phyloP scores from a whole-genome alignment of 2,797 vertebrate genomes.

The Schizothorax lantsangensis region DNA sequence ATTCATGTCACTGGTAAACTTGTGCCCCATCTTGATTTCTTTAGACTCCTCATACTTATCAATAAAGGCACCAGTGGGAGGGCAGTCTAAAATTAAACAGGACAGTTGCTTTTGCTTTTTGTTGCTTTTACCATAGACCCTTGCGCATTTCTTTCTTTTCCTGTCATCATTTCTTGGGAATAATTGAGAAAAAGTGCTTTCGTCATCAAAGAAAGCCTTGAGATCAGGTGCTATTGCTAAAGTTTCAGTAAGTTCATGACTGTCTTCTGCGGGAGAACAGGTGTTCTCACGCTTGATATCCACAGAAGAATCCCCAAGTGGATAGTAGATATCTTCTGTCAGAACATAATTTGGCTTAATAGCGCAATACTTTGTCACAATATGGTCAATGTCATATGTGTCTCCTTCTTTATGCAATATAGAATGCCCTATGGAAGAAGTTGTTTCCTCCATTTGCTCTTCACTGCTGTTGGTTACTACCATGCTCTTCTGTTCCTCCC shows the following conservation, averaged over 20 bases:
- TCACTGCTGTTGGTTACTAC: slow-evolving; percentile 57
- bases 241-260: slow-evolving; percentile 58
- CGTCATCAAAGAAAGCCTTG: slow-evolving; percentile 85
- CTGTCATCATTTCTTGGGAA: slow-evolving; percentile 87
- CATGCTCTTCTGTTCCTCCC: slow-evolving; percentile 60
- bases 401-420: slow-evolving; percentile 47
- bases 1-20: slow-evolving; percentile 75
- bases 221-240: slow-evolving; percentile 73
- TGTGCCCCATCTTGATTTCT: slow-evolving; percentile 75
- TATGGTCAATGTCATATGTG: slow-evolving; percentile 51
- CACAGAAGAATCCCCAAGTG: slow-evolving; percentile 65
- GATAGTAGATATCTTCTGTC: slow-evolving; percentile 62
- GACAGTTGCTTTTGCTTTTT: slow-evolving; percentile 77
- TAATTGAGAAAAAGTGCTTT: slow-evolving; percentile 87
- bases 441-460: slow-evolving; percentile 57
- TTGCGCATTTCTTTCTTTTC: slow-evolving; percentile 86
- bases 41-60: slow-evolving; percentile 69
- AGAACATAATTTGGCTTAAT: slow-evolving; percentile 53
- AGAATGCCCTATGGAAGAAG: slow-evolving; percentile 60
- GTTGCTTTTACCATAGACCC: slow-evolving; percentile 90
- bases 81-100: slow-evolving; percentile 62
- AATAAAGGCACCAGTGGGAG: slow-evolving; percentile 60
- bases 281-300: slow-evolving; percentile 77
- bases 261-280: slow-evolving; percentile 62
- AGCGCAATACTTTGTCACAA: slow-evolving; percentile 56